Base-by-base conservation (phyloP, 2,888 invertebrate genomes). In the Venustoraphidia nigricollis region DNA sequence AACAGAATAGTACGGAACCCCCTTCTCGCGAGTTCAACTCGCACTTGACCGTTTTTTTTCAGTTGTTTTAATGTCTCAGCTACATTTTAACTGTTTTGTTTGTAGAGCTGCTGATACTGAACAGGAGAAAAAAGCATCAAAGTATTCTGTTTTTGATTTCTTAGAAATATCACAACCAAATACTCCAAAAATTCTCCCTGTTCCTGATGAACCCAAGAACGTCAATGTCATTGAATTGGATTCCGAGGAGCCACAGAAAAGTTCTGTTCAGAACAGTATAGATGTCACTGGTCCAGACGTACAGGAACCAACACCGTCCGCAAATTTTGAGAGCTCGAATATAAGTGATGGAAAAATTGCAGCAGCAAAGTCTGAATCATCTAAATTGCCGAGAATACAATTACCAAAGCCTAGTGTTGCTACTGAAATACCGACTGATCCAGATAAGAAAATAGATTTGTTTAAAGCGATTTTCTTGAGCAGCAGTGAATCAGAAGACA, bases 401-500 rank as follows among this genome's bases (percentile, higher is more conserved):
- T 34, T 41, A 41, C 40, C 46, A 17, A 41, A 46, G 13, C 40
- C 46, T 34, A 41, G n/a, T 11, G 10, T 36, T 38, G 34, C 40
- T 35, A 13, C 36, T 3, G 41, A 42, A 4, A 27, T 50, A 34
- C 50, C 50, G 43, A 63, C 62, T 48, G 68, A 70, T 41, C 66
- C 72, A 14, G 71, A 73, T 14, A 72, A 81, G 44, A 81, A 80
- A 56, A 71, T 75, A 51, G 93, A 93, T 65, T 69, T 95, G 4
- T 95, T 91, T 60, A 89, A 88, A 65, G 83, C 90, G 0, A 89
- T 95, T 58, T 95, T 95, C 61, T 72, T 86, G 34, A 83, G 83
- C 57, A 86, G 87, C 50, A 74, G 76, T 10, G 81, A 81, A 45
- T 69, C 70, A 3, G 68, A 68, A 44, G 60, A 56, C 35, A 66